Evolutionary conservation across 2,797 vertebrate genomes (phyloP).

Genomic region (Graptemys geographica): DNA sequence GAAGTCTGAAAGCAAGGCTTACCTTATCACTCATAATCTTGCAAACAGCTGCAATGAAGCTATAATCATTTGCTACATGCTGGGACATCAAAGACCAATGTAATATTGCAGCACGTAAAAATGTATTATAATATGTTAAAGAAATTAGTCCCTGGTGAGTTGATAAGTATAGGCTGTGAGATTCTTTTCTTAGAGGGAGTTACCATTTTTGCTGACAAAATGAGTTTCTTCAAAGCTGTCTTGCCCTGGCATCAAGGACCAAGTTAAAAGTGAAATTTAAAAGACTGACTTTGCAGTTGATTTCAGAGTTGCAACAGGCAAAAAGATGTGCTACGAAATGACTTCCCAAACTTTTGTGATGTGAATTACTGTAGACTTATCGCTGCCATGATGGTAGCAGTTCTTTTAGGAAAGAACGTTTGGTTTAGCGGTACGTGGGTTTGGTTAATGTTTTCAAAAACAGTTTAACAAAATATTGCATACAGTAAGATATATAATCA

Average conservation of each 20-base stretch:
- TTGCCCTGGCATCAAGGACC: background rate
- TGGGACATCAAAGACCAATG: conserved; percentile 71
- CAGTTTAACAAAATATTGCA: background rate
- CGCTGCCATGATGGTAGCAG: conserved; percentile 1
- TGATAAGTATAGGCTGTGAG: conserved; percentile 15
- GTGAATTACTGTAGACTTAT: background rate
- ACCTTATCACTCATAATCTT: conserved; percentile 76
- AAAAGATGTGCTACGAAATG: conserved; percentile 24
- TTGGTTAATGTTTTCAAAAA: background rate
- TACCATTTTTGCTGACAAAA: conserved; percentile 39
- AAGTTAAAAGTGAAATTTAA: conserved; percentile 25
- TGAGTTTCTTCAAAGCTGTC: conserved; percentile 11
- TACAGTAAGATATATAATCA: background rate
- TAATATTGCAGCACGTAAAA: conserved; percentile 64
- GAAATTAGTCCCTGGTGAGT: conserved; percentile 67
- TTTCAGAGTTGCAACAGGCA: background rate
- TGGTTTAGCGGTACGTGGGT: background rate
- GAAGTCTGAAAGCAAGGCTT: conserved; percentile 64
- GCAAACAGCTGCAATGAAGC: conserved; percentile 73
- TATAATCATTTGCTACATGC: conserved; percentile 73
- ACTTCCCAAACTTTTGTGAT: background rate
- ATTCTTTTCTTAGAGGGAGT: background rate
- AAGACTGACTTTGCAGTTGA: background rate
- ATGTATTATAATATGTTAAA: conserved; percentile 63
- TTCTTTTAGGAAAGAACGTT: background rate